Evolutionary conservation across 1,140 invertebrate genomes (phyloP).

Genomic region (Lordiphosa clarofinis): DNA sequence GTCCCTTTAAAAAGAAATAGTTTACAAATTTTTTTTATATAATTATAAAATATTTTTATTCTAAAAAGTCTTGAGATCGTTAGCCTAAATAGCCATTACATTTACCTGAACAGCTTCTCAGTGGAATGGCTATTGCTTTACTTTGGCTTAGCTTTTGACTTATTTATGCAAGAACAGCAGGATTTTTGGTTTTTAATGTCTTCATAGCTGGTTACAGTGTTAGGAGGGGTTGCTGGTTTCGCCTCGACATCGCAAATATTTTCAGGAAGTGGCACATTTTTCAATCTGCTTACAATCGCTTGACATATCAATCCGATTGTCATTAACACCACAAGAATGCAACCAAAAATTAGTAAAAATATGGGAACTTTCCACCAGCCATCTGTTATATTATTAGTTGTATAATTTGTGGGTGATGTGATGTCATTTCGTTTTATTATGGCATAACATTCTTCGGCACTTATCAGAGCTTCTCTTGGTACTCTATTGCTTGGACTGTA

Average conservation of each 20-base stretch:
- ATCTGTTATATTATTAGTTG: not conserved
- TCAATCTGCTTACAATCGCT: not conserved
- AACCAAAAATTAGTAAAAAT: conserved; percentile 15
- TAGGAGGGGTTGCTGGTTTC: not conserved
- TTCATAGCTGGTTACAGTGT: not conserved
- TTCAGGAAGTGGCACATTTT: not conserved
- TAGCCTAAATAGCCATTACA: too few species aligned
- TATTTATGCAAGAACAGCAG: too few species aligned
- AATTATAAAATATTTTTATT: too few species aligned
- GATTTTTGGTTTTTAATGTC: not conserved
- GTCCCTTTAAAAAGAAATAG: too few species aligned
- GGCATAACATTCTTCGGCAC: conserved; percentile 33
- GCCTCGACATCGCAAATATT: not conserved
- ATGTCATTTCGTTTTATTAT: conserved; percentile 21
- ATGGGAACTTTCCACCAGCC: conserved; percentile 36
- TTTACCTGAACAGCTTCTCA: too few species aligned
- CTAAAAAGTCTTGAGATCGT: too few species aligned
- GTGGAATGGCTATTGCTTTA: too few species aligned
- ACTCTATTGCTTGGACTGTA: too few species aligned
- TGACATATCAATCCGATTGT: conserved; percentile 8
- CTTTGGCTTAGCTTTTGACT: too few species aligned
- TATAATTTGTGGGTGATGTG: not conserved
- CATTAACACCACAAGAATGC: conserved; percentile 20
- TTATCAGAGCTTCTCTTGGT: too few species aligned
- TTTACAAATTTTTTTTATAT: too few species aligned